A percentile compares a stretch with the other conserved stretches of the same genome.
phyloP scores from a whole-genome alignment of 2,797 vertebrate genomes.

The Bovichtus diacanthus region DNA sequence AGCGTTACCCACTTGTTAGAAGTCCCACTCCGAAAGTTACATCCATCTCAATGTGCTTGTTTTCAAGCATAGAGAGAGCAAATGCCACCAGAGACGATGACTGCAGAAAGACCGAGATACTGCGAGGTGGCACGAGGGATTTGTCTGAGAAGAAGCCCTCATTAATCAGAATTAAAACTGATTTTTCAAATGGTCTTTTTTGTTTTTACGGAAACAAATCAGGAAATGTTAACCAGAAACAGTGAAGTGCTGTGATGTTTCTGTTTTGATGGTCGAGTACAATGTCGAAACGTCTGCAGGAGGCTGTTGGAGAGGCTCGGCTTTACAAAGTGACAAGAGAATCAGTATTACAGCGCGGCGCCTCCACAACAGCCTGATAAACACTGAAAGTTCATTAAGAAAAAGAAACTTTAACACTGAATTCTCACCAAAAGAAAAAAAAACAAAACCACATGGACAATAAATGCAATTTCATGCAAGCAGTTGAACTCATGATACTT shows the following conservation, averaged over 20 bases:
- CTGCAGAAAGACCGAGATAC: conserved; percentile 9
- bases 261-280: conserved; percentile 8
- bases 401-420: conserved; percentile 21
- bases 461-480: conserved; percentile 56
- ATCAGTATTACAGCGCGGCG: not conserved
- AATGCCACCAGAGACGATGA: conserved; percentile 3
- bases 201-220: not conserved
- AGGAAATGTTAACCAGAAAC: not conserved
- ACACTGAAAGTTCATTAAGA: conserved; percentile 5
- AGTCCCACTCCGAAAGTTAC: conserved; percentile 1
- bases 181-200: not conserved
- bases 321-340: conserved; percentile 23
- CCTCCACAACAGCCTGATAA: conserved; percentile 18
- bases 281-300: conserved; percentile 24
- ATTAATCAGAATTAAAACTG: not conserved
- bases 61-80: conserved; percentile 14
- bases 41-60: conserved; percentile 18
- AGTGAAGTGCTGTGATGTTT: conserved; percentile 22
- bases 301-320: conserved; percentile 19
- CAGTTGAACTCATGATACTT: conserved; percentile 24
- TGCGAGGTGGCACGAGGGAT: not conserved
- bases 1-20: conserved; percentile 35
- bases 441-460: conserved; percentile 7
- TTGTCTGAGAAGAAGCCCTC: not conserved
- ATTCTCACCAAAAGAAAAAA: conserved; percentile 9